Evolutionary conservation across 2,888 invertebrate species (phyloP).

Genomic region (Bugula neritina): DNA sequence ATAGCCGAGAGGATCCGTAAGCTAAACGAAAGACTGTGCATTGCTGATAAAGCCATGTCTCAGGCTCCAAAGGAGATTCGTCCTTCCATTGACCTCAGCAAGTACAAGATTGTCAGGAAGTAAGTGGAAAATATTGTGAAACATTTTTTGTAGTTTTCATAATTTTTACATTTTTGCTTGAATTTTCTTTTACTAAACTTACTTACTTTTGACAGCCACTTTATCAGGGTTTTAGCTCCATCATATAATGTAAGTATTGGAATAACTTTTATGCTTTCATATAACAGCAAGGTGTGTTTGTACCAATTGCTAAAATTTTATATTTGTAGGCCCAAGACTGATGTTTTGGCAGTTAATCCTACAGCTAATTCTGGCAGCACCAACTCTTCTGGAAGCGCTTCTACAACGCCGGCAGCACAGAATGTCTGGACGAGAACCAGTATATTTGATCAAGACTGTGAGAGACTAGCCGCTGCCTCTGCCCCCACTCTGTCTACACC

Average conservation of each 20-base stretch:
- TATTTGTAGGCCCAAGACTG: neutral
- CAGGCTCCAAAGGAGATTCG: constrained; percentile 22
- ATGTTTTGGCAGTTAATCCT: neutral
- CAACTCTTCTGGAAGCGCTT: neutral
- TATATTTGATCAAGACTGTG: constrained; percentile 65
- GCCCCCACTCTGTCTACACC: neutral
- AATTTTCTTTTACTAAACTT: no score
- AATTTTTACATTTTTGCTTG: no score
- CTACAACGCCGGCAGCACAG: neutral
- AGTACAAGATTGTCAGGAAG: constrained; percentile 25
- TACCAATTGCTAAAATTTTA: no score
- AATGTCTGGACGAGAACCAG: neutral
- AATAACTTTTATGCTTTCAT: no score
- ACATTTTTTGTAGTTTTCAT: neutral
- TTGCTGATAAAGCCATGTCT: constrained; percentile 22
- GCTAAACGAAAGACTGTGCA: constrained; percentile 8
- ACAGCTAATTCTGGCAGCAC: neutral
- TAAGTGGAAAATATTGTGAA: constrained; percentile 19
- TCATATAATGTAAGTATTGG: no score
- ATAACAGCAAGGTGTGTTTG: no score
- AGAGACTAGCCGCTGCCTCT: neutral
- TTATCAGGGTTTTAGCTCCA: no score
- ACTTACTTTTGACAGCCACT: no score
- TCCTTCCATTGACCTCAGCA: constrained; percentile 22
- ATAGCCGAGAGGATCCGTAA: constrained; percentile 13